phyloP scores from a whole-genome alignment of 1,140 invertebrate genomes.

The Sogatella furcifera region DNA sequence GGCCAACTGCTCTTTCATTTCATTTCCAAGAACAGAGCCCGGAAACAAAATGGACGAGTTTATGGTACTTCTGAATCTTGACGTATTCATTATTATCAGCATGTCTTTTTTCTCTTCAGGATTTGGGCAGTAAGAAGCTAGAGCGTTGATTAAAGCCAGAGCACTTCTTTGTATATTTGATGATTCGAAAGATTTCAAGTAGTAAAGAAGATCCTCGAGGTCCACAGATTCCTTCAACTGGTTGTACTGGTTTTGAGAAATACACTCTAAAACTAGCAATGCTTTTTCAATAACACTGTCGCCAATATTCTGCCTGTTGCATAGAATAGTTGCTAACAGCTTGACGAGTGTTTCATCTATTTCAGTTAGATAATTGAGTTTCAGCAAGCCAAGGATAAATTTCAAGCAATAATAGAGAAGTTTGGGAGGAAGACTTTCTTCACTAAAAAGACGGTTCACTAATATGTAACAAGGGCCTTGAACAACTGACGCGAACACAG shows the following conservation, averaged over 20 bases:
- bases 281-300: not conserved
- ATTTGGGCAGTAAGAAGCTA: not conserved
- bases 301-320: not conserved
- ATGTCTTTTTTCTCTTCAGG: not conserved
- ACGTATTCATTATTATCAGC: not conserved
- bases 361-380: not conserved
- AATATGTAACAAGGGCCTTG: not conserved
- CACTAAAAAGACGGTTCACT: not conserved
- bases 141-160: not conserved
- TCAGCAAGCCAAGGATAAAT: not conserved
- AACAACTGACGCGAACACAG: not conserved
- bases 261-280: not conserved
- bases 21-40: not conserved
- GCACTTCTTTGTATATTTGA: not conserved
- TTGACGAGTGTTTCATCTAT: not conserved
- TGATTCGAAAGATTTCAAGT: not conserved
- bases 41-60: not conserved
- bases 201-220: not conserved
- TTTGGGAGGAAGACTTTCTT: not conserved
- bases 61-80: not conserved
- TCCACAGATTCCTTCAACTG: not conserved
- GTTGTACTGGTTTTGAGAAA: not conserved
- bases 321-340: not conserved
- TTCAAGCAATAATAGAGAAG: not conserved
- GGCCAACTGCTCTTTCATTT: not conserved